Evolutionary conservation across 1,140 invertebrate genomes (phyloP).

Genomic region (Monomorium pharaonis): DNA sequence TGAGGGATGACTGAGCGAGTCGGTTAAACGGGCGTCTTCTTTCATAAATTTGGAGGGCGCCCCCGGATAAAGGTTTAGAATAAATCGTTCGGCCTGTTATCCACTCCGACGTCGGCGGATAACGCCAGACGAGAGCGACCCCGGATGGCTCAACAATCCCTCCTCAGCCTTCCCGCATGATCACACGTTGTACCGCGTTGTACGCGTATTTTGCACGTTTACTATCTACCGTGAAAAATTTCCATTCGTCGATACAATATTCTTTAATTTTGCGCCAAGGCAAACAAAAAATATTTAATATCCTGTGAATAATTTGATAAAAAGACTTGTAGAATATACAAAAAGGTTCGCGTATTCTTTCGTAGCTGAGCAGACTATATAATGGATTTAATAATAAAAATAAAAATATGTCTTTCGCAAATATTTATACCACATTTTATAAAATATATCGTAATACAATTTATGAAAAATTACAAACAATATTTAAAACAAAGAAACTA

Average conservation of each 20-base stretch:
- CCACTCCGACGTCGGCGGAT: slow-evolving; percentile 82
- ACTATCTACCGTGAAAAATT: neutral
- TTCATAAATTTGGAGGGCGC: slow-evolving; percentile 85
- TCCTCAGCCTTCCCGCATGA: slow-evolving; percentile 37
- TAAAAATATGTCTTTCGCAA: neutral
- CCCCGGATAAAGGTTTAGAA: slow-evolving; percentile 83
- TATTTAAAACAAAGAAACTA: neutral
- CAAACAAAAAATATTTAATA: neutral
- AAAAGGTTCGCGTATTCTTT: neutral
- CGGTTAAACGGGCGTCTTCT: slow-evolving; percentile 85
- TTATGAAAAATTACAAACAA: neutral
- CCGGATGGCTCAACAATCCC: slow-evolving; percentile 62
- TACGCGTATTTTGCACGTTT: slow-evolving; percentile 25
- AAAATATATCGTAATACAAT: neutral
- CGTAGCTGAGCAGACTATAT: too few species aligned
- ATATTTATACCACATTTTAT: neutral
- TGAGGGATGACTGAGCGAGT: slow-evolving; percentile 85
- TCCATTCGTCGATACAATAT: neutral
- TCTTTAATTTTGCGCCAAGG: neutral
- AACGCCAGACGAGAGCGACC: slow-evolving; percentile 71
- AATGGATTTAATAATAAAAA: neutral
- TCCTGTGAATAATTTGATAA: neutral
- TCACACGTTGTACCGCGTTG: slow-evolving; percentile 18
- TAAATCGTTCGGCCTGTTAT: slow-evolving; percentile 84
- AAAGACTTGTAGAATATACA: neutral